Conservation (phyloP, 2,888 invertebrate species). For the Metopia argyrocephala region DNA sequence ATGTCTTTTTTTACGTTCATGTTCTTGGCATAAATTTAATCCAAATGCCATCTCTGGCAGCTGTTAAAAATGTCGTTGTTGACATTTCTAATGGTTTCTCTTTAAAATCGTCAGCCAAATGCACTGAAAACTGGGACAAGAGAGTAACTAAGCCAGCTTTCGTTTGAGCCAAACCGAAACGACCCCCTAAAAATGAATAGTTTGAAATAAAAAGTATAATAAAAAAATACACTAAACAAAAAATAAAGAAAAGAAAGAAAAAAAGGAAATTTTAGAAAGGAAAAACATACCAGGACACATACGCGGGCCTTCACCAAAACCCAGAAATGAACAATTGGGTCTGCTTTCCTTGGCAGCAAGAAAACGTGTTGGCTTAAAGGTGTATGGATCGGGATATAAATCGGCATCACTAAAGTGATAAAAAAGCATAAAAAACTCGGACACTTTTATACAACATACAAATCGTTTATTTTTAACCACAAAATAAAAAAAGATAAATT, state of each 20-base stretch:
- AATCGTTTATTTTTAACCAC: too few relatives aligned
- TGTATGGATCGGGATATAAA: constrained; percentile 67
- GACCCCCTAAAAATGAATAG: too few relatives aligned
- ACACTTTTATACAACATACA: too few relatives aligned
- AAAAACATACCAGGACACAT: constrained; percentile 71
- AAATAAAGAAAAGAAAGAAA: not conserved
- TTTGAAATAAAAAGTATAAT: too few relatives aligned
- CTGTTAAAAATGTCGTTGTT: constrained; percentile 70
- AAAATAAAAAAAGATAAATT: too few relatives aligned
- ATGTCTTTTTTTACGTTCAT: not conserved
- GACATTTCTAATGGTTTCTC: constrained; percentile 64
- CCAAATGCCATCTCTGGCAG: constrained; percentile 70
- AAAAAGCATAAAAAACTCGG: too few relatives aligned
- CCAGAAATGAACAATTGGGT: constrained; percentile 68
- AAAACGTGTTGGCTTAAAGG: constrained; percentile 70
- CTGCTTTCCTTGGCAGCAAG: constrained; percentile 51
- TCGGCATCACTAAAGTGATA: constrained; percentile 68
- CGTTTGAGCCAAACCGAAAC: constrained; percentile 70
- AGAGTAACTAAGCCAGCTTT: constrained; percentile 71
- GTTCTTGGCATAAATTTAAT: constrained; percentile 64
- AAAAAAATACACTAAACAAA: not conserved
- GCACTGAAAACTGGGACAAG: constrained; percentile 67
- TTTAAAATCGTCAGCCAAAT: constrained; percentile 45
- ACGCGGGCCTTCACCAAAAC: constrained; percentile 73
- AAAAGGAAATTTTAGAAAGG: not conserved